Base-by-base conservation (phyloP, 1,140 invertebrate genomes). In the Andricus grossulariae region DNA sequence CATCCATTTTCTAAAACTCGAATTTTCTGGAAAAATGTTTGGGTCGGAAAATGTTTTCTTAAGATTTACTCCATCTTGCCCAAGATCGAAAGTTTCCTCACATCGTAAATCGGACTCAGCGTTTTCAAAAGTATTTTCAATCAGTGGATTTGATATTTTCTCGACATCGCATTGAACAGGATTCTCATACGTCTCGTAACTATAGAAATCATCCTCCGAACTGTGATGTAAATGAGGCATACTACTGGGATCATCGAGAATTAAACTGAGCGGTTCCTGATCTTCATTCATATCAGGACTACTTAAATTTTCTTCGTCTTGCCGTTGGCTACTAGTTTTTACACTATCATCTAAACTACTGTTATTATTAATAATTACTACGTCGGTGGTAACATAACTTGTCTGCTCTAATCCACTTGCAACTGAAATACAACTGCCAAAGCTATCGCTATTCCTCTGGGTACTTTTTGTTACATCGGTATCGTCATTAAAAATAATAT, bases 181-280 rank as follows among this genome's bases (percentile, higher is more conserved):
- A 76, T 85, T 82, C 19, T 88, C 83, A 57, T 87, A 89, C 72
- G 90, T 82, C 19, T 88, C 85, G 77, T 92, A 92, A 74, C 91
- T 85, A 55, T 88, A 91, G 82, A 92, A 92, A 86, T 91, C 90
- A 80, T 92, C 86, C 12, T 92, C 88, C 54, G 89, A 25, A 39
- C 87, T 83, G 39, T 82, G 85, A 7, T 78, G 73, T 6, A 75
- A 60, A 8, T 89, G 86, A 13, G 82, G 78, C 39, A 81, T 74
- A 50, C 75, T 80, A 8, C 80, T 79, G 3, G 85, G 88, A 84
- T 90, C 89, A 52, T 87, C 89, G 16, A 89, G 75, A 74, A 88
- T 86, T 15, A 89, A 54, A 76, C 87, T 89, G 50, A 88, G 72
- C 10, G 88, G 88, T 73, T 90, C 89, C 12, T 83, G 50, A 45